Evolutionary conservation across 2,888 invertebrate species (phyloP).

Genomic region (Megalurothrips usitatus): DNA sequence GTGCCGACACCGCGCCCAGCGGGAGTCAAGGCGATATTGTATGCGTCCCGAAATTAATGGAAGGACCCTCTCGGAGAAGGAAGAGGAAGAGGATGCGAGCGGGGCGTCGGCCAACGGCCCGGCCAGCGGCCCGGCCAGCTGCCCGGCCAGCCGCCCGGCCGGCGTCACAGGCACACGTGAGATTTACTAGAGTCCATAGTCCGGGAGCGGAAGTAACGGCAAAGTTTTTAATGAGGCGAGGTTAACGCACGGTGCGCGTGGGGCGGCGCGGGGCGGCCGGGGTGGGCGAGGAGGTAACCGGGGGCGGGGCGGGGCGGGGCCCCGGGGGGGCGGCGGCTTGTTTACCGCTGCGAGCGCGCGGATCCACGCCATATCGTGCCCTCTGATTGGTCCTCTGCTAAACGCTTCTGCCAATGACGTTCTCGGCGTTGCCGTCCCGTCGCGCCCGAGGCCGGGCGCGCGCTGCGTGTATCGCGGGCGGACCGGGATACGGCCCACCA

Average conservation of each 20-base stretch:
- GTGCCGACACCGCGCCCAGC: too few species aligned
- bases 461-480: background rate
- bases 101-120: too few species aligned
- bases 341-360: background rate
- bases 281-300: background rate
- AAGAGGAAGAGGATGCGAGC: too few species aligned
- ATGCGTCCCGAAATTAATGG: too few species aligned
- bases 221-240: slow-evolving; percentile 16
- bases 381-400: background rate
- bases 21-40: too few species aligned
- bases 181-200: too few species aligned
- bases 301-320: background rate
- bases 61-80: too few species aligned
- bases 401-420: background rate
- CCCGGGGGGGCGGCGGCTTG: background rate
- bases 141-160: too few species aligned
- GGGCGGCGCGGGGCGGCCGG: background rate
- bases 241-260: background rate
- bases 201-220: background rate
- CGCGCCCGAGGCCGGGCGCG: background rate
- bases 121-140: too few species aligned
- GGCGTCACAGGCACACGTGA: too few species aligned
- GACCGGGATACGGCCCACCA: background rate
- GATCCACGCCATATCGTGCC: background rate
- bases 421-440: too few species aligned